These are phyloP conservation scores for Orcinus orca DNA, from an alignment of 2,113 vertebrate species.

Conservation along the genomic window DNA sequence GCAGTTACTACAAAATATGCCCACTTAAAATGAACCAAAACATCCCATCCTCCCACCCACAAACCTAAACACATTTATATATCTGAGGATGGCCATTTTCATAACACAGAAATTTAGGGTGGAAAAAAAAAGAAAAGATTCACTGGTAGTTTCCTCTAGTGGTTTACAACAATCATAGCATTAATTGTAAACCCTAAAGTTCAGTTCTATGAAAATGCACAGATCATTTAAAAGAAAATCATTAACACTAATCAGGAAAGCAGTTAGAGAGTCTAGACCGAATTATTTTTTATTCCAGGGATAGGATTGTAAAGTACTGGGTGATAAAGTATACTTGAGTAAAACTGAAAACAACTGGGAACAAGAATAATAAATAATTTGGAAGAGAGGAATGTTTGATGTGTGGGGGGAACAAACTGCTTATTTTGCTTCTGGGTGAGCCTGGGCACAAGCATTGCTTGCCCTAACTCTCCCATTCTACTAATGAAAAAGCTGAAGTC, in stretches of 20 bases:
- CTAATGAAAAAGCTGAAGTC: background rate
- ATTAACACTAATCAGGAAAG: background rate
- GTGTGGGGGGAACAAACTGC: background rate
- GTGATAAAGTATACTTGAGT: background rate
- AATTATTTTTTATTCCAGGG: background rate
- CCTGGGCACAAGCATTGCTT: background rate
- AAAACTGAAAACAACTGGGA: background rate
- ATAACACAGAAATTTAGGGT: background rate
- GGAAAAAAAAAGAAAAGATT: background rate
- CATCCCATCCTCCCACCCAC: background rate
- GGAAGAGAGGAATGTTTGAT: background rate
- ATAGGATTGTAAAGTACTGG: background rate
- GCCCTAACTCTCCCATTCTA: background rate
- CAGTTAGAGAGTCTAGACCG: background rate
- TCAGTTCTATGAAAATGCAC: background rate
- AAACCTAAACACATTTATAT: background rate
- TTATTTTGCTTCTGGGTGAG: background rate
- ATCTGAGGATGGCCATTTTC: background rate
- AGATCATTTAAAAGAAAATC: background rate
- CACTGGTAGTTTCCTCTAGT: background rate
- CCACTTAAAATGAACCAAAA: constrained; percentile 18
- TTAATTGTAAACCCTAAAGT: background rate
- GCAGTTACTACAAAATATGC: background rate
- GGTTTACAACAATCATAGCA: background rate
- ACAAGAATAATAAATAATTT: background rate